phyloP scores from a whole-genome alignment of 2,888 invertebrate genomes.

The Atrina japonica region DNA sequence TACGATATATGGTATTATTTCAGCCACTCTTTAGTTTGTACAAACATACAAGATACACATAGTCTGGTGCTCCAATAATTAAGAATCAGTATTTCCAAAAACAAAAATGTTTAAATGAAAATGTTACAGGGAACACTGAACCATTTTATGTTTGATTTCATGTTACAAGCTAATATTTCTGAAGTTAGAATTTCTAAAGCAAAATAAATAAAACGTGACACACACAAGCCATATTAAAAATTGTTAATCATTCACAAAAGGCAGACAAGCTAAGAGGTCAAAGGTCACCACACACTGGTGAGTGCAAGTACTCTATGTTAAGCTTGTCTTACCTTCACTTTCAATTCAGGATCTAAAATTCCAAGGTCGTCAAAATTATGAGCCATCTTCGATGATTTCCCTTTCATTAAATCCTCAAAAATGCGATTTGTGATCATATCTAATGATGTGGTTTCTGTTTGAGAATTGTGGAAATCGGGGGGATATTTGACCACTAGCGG shows the following conservation, averaged over 20 bases:
- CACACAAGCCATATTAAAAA: too few relatives aligned
- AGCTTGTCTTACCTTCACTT: conserved; percentile 63
- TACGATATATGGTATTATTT: too few relatives aligned
- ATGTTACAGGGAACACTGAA: too few relatives aligned
- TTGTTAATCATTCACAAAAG: background rate
- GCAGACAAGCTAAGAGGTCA: conserved; percentile 31
- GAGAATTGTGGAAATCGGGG: conserved; percentile 48
- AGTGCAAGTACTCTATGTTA: conserved; percentile 8
- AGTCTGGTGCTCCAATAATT: too few relatives aligned
- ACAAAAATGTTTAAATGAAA: too few relatives aligned
- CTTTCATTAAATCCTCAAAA: conserved; percentile 74
- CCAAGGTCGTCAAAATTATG: conserved; percentile 78
- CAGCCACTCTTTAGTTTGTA: too few relatives aligned
- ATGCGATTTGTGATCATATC: conserved; percentile 74
- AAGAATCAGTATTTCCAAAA: too few relatives aligned
- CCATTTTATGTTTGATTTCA: too few relatives aligned
- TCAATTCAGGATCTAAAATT: conserved; percentile 71
- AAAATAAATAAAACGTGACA: too few relatives aligned
- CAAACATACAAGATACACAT: too few relatives aligned
- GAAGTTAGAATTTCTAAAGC: too few relatives aligned
- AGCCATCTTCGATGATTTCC: conserved; percentile 65
- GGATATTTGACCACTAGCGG: conserved; percentile 51
- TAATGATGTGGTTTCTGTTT: conserved; percentile 56
- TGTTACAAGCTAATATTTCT: too few relatives aligned
- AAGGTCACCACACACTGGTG: conserved; percentile 25